Evolutionary conservation across 1,140 invertebrate genomes (phyloP), one percentile per base, ranked within the genome.

Genomic region (Heliconius eleuchia): DNA sequence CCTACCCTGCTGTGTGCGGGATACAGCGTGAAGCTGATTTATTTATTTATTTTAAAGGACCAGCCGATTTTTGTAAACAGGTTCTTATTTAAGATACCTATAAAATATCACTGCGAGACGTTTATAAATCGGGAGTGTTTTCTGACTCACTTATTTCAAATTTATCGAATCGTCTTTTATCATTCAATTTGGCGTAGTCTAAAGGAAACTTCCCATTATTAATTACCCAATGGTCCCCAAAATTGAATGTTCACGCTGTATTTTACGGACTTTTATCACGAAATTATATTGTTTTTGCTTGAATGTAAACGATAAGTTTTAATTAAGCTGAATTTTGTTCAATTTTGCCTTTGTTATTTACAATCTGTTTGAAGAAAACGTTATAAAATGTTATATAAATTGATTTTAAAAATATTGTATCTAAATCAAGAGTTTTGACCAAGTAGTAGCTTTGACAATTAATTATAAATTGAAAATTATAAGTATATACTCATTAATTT

Each of bases 221-320:
- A 75, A 75, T 75, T 75, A 75, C 55, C 74, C 37, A 66, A 75
- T 75, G 74, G 57, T 75, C 55, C 52, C 34, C n/a, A 60, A 75
- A 66, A 75, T 75, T 75, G 74, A 34, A 75, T n/a, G 60, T 75
- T 66, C 34, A 75, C 74, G 30, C 34, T 66, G 23, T 66, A 27
- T 75, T 75, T 75, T 60, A 39, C 37, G 55, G 74, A 30, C 27
- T 66, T 66, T 66, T 66, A 66, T 66, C 9, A 23, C 3, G 60
- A 30, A 27, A 66, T 66, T 66, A 66, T 30, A 66, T 66, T 66
- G 60, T 66, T 66, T 66, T 30, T 18, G 23, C 30, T 27, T 66
- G 11, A 66, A 66, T 66, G 60, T 66, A 66, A 27, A 66, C 27
- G 27, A 66, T 13, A 66, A 66, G 27, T 30, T 30, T 66, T 66